Evolutionary conservation across 2,797 vertebrate species (phyloP).

Genomic region (Podargus strigoides): DNA sequence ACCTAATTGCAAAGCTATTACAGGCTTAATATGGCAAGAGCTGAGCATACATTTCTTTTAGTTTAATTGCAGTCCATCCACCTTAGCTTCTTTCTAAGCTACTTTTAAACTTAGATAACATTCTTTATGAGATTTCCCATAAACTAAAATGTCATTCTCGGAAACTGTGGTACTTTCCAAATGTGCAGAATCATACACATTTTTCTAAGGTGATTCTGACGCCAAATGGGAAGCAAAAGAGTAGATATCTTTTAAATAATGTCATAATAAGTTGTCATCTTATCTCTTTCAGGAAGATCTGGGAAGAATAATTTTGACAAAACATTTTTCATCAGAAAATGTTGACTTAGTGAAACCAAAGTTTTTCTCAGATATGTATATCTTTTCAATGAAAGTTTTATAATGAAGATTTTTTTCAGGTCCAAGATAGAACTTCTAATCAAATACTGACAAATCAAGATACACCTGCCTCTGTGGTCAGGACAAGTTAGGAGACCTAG

Average conservation of each 20-base stretch:
- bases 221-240: background rate
- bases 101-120: slow-evolving; percentile 13
- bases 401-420: background rate
- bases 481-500: background rate
- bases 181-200: background rate
- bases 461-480: background rate
- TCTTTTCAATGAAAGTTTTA: background rate
- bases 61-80: slow-evolving; percentile 5
- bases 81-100: background rate
- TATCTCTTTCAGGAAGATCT: background rate
- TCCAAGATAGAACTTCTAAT: background rate
- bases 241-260: background rate
- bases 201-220: background rate
- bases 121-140: slow-evolving; percentile 14
- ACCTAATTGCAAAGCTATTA: slow-evolving; percentile 36
- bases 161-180: background rate
- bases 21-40: background rate
- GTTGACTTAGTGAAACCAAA: background rate
- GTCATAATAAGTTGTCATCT: background rate
- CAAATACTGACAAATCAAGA: background rate
- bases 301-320: background rate
- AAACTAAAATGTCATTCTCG: slow-evolving; percentile 4
- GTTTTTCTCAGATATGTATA: background rate
- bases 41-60: background rate
- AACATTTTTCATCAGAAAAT: background rate